Conservation (phyloP, 2,797 vertebrate species). For the Cottoperca gobio region DNA sequence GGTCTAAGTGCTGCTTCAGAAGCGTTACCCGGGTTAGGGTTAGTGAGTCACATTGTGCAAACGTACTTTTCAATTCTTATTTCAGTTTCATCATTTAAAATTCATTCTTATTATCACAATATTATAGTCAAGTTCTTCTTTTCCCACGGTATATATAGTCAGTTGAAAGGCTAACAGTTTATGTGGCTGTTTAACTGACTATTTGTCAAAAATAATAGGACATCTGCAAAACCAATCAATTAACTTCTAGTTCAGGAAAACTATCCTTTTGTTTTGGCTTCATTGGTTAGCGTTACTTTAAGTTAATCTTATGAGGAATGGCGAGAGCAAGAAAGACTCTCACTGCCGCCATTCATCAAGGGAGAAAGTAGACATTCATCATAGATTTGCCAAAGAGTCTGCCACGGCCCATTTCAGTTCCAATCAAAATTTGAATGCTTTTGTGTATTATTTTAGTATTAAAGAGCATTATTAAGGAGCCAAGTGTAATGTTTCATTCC, state of each 20-base stretch:
- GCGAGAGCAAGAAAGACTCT: slow-evolving; percentile 54
- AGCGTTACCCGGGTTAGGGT: background rate
- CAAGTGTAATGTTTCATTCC: slow-evolving; percentile 59
- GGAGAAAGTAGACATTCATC: slow-evolving; percentile 70
- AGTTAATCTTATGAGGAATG: slow-evolving; percentile 62
- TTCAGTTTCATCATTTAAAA: background rate
- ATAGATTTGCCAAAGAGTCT: slow-evolving; percentile 59
- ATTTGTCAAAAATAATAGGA: slow-evolving; percentile 35
- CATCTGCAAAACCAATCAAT: slow-evolving; percentile 50
- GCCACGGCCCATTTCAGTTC: slow-evolving; percentile 67
- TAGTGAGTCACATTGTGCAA: background rate
- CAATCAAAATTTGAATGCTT: slow-evolving; percentile 57
- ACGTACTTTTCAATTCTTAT: background rate
- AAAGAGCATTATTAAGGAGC: slow-evolving; percentile 59
- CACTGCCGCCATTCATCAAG: slow-evolving; percentile 68
- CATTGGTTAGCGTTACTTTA: slow-evolving; percentile 42
- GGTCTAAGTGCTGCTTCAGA: slow-evolving; percentile 21
- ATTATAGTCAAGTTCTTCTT: slow-evolving; percentile 7
- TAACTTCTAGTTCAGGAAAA: slow-evolving; percentile 37
- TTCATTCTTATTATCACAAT: background rate
- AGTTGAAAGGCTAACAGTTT: slow-evolving; percentile 16
- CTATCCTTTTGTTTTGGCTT: slow-evolving; percentile 37
- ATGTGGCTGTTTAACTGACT: slow-evolving; percentile 2
- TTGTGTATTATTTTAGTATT: slow-evolving; percentile 68
- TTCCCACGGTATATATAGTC: slow-evolving; percentile 24